These are phyloP conservation scores for Chrysolophus pictus DNA, from an alignment of 2,797 vertebrate species.

Conservation along the genomic window DNA sequence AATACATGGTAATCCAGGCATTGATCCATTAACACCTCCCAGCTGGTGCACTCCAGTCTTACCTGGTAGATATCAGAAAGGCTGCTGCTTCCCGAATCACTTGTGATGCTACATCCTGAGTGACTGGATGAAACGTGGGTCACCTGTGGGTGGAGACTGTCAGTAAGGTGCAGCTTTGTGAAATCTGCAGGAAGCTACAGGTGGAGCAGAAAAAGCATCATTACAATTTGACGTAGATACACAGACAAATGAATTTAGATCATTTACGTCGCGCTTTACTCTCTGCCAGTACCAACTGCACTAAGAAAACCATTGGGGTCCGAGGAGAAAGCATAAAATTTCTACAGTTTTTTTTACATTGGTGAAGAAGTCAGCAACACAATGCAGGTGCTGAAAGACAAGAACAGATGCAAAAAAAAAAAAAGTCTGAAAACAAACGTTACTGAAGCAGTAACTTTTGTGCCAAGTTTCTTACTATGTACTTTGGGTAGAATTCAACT, in stretches of 20 bases:
- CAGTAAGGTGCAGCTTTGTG: conserved; percentile 98
- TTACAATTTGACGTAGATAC: conserved; percentile 63
- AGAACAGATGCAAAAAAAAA: neutral
- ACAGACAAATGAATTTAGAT: conserved; percentile 25
- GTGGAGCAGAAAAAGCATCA: conserved; percentile 70
- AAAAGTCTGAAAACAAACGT: neutral
- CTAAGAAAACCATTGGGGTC: neutral
- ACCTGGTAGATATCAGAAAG: conserved; percentile 99
- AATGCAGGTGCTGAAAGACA: neutral
- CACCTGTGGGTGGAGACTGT: conserved; percentile 99
- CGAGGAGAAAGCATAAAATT: neutral
- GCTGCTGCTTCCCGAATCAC: conserved; percentile 99
- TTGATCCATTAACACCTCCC: neutral
- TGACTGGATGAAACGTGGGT: conserved; percentile 98
- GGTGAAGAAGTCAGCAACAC: conserved; percentile 4
- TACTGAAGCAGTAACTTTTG: neutral
- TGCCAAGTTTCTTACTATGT: neutral
- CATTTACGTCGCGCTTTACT: neutral
- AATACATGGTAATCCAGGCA: neutral
- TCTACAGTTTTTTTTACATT: neutral
- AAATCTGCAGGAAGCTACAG: conserved; percentile 98
- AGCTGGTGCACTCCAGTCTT: conserved; percentile 64
- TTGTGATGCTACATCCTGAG: conserved; percentile 99
- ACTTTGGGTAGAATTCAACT: neutral
- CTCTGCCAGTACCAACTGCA: neutral